These are phyloP conservation scores for Crotalus viridis DNA, from an alignment of 2,113 vertebrate species.

Conservation along the genomic window DNA sequence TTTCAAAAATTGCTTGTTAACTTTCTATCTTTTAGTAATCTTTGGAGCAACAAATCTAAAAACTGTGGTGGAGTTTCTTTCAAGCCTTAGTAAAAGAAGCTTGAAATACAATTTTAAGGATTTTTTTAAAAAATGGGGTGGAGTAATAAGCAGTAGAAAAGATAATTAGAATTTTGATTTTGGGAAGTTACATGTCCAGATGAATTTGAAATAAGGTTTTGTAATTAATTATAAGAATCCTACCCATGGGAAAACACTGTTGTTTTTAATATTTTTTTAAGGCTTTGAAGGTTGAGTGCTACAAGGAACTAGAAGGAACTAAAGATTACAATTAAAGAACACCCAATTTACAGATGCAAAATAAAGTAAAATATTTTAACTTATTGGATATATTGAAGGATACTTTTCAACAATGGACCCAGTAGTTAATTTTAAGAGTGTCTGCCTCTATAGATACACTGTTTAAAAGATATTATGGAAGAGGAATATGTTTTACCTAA, in stretches of 20 bases:
- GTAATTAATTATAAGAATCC: neutral
- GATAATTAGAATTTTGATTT: neutral
- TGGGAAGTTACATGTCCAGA: neutral
- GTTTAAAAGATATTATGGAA: too few species aligned
- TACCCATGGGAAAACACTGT: neutral
- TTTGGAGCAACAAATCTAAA: neutral
- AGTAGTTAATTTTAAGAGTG: too few species aligned
- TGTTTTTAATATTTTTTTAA: neutral
- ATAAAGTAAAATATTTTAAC: too few species aligned
- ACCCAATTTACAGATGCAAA: too few species aligned
- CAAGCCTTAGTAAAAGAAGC: neutral
- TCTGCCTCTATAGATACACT: too few species aligned
- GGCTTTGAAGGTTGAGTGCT: too few species aligned
- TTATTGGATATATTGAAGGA: too few species aligned
- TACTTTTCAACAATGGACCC: too few species aligned
- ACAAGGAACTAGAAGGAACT: too few species aligned
- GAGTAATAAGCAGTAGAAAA: neutral
- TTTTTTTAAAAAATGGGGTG: neutral
- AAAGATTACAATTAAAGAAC: too few species aligned
- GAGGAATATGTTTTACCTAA: too few species aligned
- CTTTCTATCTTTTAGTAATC: neutral
- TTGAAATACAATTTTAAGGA: neutral
- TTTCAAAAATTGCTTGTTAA: neutral
- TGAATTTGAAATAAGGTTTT: neutral
- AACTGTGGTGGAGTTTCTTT: neutral